Conservation (phyloP, 2,113 vertebrate species). For the Chunga burmeisteri region DNA sequence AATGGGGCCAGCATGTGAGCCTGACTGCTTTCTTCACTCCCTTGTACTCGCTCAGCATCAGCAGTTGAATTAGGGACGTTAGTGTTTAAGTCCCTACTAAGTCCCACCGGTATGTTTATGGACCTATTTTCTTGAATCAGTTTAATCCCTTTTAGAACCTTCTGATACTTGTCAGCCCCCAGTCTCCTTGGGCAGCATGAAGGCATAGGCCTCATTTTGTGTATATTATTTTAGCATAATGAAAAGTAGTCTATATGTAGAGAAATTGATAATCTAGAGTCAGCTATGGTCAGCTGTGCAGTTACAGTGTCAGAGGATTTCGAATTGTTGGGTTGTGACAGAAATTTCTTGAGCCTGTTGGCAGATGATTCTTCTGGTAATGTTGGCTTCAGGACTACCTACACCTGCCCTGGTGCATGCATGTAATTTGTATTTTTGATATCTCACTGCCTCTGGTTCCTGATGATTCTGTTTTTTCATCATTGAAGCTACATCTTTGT, state of each 20-base stretch:
- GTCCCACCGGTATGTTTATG: not conserved
- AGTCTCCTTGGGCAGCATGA: not conserved
- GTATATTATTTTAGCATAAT: not conserved
- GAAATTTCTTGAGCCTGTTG: not conserved
- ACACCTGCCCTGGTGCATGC: not conserved
- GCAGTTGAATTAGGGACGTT: not conserved
- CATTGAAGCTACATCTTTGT: not conserved
- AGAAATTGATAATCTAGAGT: not conserved
- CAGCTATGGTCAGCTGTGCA: not conserved
- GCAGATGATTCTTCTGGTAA: not conserved
- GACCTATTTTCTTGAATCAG: not conserved
- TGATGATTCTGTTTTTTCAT: not conserved
- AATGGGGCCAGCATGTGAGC: not conserved
- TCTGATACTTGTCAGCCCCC: not conserved
- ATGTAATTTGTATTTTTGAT: not conserved
- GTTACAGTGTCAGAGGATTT: not conserved
- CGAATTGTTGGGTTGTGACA: not conserved
- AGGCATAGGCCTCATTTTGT: not conserved
- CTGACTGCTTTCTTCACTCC: not conserved
- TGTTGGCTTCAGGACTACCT: not conserved
- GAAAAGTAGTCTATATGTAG: not conserved
- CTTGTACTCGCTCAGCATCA: not conserved
- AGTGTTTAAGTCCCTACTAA: not conserved
- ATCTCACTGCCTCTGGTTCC: not conserved
- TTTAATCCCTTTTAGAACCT: not conserved